Base-by-base conservation (phyloP, 2,888 invertebrate genomes). In the Oligia latruncula region DNA sequence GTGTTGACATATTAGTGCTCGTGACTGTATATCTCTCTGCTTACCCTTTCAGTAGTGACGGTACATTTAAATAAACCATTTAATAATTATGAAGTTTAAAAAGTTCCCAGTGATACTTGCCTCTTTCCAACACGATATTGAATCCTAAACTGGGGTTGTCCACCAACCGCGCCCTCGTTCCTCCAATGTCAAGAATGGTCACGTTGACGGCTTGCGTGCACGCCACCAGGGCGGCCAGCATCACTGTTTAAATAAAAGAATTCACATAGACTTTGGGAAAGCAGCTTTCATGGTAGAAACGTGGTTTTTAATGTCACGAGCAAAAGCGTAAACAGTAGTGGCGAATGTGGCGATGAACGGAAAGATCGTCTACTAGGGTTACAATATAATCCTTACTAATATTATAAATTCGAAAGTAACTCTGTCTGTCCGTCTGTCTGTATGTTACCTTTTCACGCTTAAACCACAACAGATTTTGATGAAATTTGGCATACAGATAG, bases 221-320 rank as follows among this genome's bases (percentile, higher is more conserved):
- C 35, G 74, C 77, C 23, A 71, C 65, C n/a, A 91, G 74, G 35
- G 81, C 78, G 8, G 78, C 81, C 40, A 89, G 66, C 29, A 87
- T 55, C 74, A 88, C 91, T 92, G 62, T 52, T n/a, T 1, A 62
- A 58, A 55, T 17, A 55, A 43, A 74, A 55, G 1, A 5, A 13
- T 40, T 71, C 35, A 46, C 3, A 3, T 20, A 43, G 8, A 23
- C 15, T 23, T 46, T 70, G 35, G 6, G 29, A 23, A 35, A 23
- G 68, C 46, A 23, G 6, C 9, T 35, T 35, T 29, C 8, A 52
- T 52, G 35, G 20, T 8, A 23, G 49, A 35, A 70, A 70, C 49
- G 6, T 49, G 20, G 49, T 6, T 4, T 29, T 29, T 20, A 49
- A 11, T 46, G 46, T 29, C 6, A 46, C 5, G 5, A 46, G n/a